A percentile compares a stretch with the other conserved stretches of the same genome.
Conservation (phyloP, 30 jellyfish, hydroid and myxozoan genomes). For the Chrysaora quinquecirrha region DNA sequence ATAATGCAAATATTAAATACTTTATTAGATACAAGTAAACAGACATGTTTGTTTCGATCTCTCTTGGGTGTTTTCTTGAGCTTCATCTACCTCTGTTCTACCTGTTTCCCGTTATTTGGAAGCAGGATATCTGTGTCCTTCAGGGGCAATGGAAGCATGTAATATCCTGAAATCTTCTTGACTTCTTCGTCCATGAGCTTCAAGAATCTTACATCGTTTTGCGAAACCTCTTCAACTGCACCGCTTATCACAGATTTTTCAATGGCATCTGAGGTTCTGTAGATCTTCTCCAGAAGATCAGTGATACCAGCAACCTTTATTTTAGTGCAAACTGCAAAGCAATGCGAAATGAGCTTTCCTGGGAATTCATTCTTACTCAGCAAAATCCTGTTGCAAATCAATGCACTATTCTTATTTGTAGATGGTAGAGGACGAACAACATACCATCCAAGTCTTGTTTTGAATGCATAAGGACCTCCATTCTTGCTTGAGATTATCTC, state of each 20-base stretch:
- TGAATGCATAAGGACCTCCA: slow-evolving; percentile 40
- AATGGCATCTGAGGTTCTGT: neutral
- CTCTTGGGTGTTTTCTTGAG: neutral
- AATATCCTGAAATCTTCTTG: slow-evolving; percentile 10
- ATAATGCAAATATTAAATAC: too few species aligned
- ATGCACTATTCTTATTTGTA: neutral
- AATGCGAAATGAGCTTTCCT: neutral
- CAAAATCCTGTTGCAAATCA: neutral
- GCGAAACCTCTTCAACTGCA: slow-evolving; percentile 14
- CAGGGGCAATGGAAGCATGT: slow-evolving; percentile 20
- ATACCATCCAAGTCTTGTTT: slow-evolving; percentile 35
- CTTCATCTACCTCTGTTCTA: neutral
- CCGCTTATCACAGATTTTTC: neutral
- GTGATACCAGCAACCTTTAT: neutral
- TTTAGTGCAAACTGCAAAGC: slow-evolving; percentile 5
- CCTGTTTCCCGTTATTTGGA: slow-evolving; percentile 27
- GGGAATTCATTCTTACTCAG: neutral
- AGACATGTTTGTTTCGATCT: too few species aligned
- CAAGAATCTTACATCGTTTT: slow-evolving; percentile 4
- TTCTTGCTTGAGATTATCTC: slow-evolving; percentile 20
- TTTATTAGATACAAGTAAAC: too few species aligned
- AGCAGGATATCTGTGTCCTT: slow-evolving; percentile 3
- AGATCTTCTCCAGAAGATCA: slow-evolving; percentile 9
- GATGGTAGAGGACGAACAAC: slow-evolving; percentile 25
- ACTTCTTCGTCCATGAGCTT: slow-evolving; percentile 29